Evolutionary conservation across 2,888 invertebrate species (phyloP), one percentile per base, ranked within the genome.

Genomic region (Fragum whitleyi): DNA sequence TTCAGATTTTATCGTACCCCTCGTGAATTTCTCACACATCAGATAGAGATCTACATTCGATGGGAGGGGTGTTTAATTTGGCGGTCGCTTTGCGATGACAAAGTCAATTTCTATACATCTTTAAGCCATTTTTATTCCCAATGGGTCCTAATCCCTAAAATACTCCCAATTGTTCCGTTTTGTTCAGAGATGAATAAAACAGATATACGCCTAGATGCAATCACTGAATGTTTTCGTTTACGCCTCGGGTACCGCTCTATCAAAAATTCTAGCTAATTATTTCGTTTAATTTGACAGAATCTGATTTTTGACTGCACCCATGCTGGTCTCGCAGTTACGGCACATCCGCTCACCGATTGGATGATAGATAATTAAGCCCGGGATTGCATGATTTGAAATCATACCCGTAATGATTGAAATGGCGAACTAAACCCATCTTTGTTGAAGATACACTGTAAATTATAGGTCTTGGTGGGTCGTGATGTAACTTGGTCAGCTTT

Each of bases 281-380:
- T 75, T 75, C 75, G 75, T 75, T 68, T 67, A 65, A 75, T 75
- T 75, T 53, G 57, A 19, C 59, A 68, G 68, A 75, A 59, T 75
- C 68, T 68, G 68, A 69, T 57, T 68, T 68, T 75, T 47, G 59
- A 68, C 53, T 59, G 68, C 68, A 75, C 68, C 53, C 75, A 59
- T 68, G 75, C 75, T 75, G 75, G 26, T 65, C 32, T 36, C 42
- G 39, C 42, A 39, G 42, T 65, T 65, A 65, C 65, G 36, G 39
- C 28, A 65, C 65, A 65, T 65, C 65, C 65, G 65, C 23, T 42
- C 65, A 9, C 6, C 39, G 65, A 42, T 42, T 65, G 39, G 65
- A 2, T 9, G 65, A 26, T 11, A 65, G 19, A 42, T 65, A 65
- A 65, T 65, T 65, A 42, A 42, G 65, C 39, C 36, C 26, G 42